Percentiles rank a stretch among this genome's conserved stretches.
Conservation (phyloP, 2,888 invertebrate species). For the Lysandra bellargus region DNA sequence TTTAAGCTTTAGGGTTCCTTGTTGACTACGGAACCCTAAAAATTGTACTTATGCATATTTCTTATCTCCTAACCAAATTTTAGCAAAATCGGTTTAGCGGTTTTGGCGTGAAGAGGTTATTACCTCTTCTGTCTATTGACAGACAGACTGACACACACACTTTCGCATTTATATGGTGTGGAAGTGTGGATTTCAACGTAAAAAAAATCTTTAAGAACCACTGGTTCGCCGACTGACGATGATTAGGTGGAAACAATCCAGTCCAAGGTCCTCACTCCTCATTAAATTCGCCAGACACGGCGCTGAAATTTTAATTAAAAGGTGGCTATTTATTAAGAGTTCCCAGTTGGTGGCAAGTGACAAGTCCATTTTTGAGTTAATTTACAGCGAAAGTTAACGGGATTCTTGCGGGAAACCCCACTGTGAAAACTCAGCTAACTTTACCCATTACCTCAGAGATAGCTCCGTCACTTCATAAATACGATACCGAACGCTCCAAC, state of each 20-base stretch:
- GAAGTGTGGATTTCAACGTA: too few species aligned
- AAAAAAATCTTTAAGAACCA: too few species aligned
- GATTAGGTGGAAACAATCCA: background rate
- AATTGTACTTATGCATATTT: too few species aligned
- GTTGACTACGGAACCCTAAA: too few species aligned
- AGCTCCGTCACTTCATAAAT: conserved; percentile 40
- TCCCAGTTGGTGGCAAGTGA: conserved; percentile 34
- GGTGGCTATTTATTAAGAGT: conserved; percentile 28
- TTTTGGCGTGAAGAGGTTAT: too few species aligned
- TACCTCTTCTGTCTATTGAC: too few species aligned
- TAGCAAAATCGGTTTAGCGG: too few species aligned
- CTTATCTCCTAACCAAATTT: too few species aligned
- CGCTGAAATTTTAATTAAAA: conserved; percentile 29
- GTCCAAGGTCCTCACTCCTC: conserved; percentile 3
- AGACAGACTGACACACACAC: too few species aligned
- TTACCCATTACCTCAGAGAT: conserved; percentile 39
- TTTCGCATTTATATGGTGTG: too few species aligned
- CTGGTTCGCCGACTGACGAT: background rate
- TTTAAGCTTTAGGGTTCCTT: too few species aligned
- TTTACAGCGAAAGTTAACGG: conserved; percentile 40
- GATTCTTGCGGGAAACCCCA: conserved; percentile 35
- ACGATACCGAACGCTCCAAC: conserved; percentile 35
- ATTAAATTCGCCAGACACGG: conserved; percentile 6
- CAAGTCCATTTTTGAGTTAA: conserved; percentile 40
- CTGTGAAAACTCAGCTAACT: conserved; percentile 36